Evolutionary conservation across 2,113 vertebrate genomes (phyloP), one percentile per base, ranked within the genome.

Genomic region (Aspidoscelis tigris): DNA sequence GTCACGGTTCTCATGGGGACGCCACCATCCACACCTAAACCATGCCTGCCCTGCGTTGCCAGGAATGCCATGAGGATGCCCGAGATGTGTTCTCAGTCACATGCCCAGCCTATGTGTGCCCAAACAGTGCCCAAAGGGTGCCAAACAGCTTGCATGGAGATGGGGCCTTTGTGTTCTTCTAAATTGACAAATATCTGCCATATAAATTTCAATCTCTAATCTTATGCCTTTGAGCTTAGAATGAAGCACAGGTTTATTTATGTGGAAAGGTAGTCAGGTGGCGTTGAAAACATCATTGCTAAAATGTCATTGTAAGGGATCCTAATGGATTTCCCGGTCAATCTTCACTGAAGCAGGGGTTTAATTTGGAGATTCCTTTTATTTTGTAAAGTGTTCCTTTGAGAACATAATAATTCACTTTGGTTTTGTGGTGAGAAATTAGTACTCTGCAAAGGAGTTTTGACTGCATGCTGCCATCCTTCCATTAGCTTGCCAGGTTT

Each of bases 141-240:
- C 33, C 33, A 33, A 33, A 33, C 33, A 33, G 33, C 33, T 33
- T 33, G 33, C 33, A 33, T 33, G 33, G 33, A 1, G 33, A 33
- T 33, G 33, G 33, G 33, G 53, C 44, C 53, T 84, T 10, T 44
- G 65, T 14, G 24, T 71, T 44, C 58, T 77, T 84, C 43, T 78
- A 44, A 61, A 84, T 22, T 71, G 82, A 84, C 18, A 61, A 47
- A 78, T 47, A 41, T 50, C 41, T 70, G 24, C 47, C 68, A 26
- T 24, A 6, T 70, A 84, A 77, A 77, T 58, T 65, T 61, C 75
- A 84, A 12, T 44, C 12, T 58, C 75, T 84, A 66, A 71, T 84
- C 66, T 84, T 84, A 78, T 39, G 43, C 39, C 61, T 71, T 14
- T 84, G n/a, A 18, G 75, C 22, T 21, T 64, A 64, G 24, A 64